Evolutionary conservation across 2,888 invertebrate genomes (phyloP).

Genomic region (Acholoe squamosa): DNA sequence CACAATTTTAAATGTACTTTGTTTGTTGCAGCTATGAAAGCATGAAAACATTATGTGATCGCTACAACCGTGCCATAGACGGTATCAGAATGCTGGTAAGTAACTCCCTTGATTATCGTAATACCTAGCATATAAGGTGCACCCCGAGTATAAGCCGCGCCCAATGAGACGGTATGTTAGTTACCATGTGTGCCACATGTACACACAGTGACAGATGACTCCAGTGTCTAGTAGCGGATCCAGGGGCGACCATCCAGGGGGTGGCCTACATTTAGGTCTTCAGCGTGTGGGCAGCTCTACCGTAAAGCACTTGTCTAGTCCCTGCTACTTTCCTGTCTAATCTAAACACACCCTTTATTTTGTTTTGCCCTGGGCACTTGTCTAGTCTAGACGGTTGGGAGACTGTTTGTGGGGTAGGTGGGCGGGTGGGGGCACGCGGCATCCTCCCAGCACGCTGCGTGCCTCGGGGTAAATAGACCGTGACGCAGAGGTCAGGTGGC

Average conservation of each 20-base stretch:
- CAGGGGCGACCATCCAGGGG: no score
- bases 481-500: neutral
- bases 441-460: neutral
- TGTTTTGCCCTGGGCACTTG: no score
- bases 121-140: no score
- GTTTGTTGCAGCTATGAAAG: slow-evolving; percentile 78
- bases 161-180: no score
- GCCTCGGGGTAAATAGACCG: neutral
- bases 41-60: slow-evolving; percentile 81
- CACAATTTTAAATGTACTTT: no score
- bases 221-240: no score
- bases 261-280: no score
- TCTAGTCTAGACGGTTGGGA: neutral
- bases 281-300: no score
- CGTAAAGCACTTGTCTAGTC: no score
- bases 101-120: slow-evolving; percentile 45
- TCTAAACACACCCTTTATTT: neutral
- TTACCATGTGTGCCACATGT: no score
- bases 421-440: neutral
- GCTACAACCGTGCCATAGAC: slow-evolving; percentile 82
- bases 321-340: neutral
- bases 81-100: slow-evolving; percentile 79
- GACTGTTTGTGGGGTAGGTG: neutral
- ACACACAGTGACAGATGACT: no score
- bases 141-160: no score